A percentile compares a stretch with the other conserved stretches of the same genome.
These are phyloP conservation scores for Hypomecis punctinalis DNA, from an alignment of 2,888 invertebrate genomes.

Conservation along the genomic window DNA sequence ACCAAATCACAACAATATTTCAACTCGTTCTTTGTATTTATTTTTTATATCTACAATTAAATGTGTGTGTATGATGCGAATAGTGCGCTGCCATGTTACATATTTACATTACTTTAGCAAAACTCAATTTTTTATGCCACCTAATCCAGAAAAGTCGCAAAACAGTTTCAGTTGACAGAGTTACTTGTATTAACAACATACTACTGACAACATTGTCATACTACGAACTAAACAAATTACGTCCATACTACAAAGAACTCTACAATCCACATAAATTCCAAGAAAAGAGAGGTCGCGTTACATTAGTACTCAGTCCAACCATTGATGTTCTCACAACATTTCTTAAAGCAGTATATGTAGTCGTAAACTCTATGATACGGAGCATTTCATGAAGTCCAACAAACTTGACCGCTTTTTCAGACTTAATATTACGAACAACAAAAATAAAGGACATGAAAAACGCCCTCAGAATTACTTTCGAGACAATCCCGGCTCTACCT, in stretches of 20 bases:
- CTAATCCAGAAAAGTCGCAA: background rate
- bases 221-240: background rate
- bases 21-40: too few relatives aligned
- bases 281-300: constrained; percentile 5
- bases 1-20: too few relatives aligned
- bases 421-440: constrained; percentile 20
- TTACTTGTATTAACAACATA: background rate
- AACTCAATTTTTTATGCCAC: too few relatives aligned
- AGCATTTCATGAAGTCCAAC: background rate
- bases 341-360: constrained; percentile 2
- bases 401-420: constrained; percentile 17
- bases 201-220: constrained; percentile 11
- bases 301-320: background rate
- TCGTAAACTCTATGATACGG: constrained; percentile 4
- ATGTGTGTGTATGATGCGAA: too few relatives aligned
- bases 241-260: background rate
- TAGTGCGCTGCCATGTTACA: too few relatives aligned
- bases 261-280: background rate
- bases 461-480: constrained; percentile 20
- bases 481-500: constrained; percentile 23
- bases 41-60: too few relatives aligned
- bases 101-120: too few relatives aligned
- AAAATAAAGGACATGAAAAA: constrained; percentile 15
- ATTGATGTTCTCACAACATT: background rate
- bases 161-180: constrained; percentile 2